These are phyloP conservation scores for Perithous albicinctus DNA, from an alignment of 2,888 invertebrate species.

Conservation along the genomic window DNA sequence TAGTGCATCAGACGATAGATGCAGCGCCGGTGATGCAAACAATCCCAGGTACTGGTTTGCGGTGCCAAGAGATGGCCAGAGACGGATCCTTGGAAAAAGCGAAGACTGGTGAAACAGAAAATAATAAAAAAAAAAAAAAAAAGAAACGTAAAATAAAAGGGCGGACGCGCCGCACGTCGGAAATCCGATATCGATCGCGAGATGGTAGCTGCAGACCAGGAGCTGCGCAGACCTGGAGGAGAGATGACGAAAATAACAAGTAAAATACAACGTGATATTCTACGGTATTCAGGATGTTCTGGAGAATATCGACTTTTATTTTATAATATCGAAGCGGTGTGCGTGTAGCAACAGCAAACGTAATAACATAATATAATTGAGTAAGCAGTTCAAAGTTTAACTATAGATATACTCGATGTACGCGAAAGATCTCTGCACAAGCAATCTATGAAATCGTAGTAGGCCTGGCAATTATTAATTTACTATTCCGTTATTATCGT, in stretches of 20 bases:
- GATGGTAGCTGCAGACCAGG: conserved; percentile 7
- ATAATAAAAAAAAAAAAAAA: not conserved
- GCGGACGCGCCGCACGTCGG: conserved; percentile 17
- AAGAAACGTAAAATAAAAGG: conserved; percentile 26
- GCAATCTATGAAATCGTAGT: no score
- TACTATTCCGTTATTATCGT: no score
- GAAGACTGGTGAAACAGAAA: not conserved
- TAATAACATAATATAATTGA: not conserved
- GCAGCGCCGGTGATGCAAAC: conserved; percentile 59
- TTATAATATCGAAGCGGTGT: not conserved
- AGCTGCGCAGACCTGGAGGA: conserved; percentile 9
- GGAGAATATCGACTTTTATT: not conserved
- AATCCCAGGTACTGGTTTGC: conserved; percentile 35
- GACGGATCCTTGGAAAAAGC: not conserved
- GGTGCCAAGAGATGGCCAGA: conserved; percentile 35
- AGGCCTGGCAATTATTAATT: no score
- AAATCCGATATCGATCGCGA: conserved; percentile 45
- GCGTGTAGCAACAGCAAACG: not conserved
- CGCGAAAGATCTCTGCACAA: no score
- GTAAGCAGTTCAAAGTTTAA: no score
- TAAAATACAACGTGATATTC: conserved; percentile 9
- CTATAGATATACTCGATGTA: no score
- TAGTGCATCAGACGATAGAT: conserved; percentile 38
- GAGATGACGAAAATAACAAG: conserved; percentile 35
- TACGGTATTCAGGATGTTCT: not conserved